Conservation (phyloP, 2,113 vertebrate species). For the Picathartes gymnocephalus region DNA sequence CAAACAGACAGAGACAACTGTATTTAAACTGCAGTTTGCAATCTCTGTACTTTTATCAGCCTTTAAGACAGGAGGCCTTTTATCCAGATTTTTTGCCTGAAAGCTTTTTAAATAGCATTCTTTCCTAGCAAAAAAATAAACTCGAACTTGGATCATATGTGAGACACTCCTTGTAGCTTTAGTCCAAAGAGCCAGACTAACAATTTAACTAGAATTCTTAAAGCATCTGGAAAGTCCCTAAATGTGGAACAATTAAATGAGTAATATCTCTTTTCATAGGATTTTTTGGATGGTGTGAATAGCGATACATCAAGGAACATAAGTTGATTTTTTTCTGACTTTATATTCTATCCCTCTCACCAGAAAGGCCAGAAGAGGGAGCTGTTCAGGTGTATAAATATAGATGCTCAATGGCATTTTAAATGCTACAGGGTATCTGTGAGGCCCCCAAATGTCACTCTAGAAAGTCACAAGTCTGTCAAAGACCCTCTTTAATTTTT, state of each 20-base stretch:
- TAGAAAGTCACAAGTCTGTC: not conserved
- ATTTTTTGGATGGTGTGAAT: not conserved
- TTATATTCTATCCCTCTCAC: not conserved
- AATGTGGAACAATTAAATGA: not conserved
- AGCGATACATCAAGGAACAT: not conserved
- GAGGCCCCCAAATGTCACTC: not conserved
- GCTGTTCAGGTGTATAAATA: not conserved
- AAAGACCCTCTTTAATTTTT: not conserved
- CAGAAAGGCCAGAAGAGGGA: not conserved
- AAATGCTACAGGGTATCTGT: not conserved
- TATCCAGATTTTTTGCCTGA: not conserved
- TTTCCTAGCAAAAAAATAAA: not conserved
- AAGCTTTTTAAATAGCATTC: not conserved
- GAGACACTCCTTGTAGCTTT: not conserved
- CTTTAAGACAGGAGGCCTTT: not conserved
- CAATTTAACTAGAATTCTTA: not conserved
- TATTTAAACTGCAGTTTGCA: not conserved
- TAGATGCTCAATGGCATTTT: not conserved
- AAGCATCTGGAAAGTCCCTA: not conserved
- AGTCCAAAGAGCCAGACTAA: not conserved
- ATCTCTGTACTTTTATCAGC: not conserved
- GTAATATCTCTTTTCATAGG: not conserved
- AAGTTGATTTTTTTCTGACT: not conserved
- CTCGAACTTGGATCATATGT: rapidly evolving
- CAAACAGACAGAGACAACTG: not conserved